Evolutionary conservation across 2,797 vertebrate species (phyloP).

Genomic region (Halcyon badia): DNA sequence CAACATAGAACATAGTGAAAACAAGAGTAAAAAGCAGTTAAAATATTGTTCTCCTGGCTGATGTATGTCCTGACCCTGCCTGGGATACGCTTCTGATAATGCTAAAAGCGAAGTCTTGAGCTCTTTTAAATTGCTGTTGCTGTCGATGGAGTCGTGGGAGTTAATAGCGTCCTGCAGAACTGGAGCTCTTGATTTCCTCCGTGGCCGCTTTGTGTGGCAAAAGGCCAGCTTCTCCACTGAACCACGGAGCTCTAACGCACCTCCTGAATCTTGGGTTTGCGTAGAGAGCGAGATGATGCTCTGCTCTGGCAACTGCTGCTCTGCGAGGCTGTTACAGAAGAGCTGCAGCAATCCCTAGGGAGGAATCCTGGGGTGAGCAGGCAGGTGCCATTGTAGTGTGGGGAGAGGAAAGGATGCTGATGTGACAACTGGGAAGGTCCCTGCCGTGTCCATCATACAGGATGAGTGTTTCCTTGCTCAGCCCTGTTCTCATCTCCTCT

Average conservation of each 20-base stretch:
- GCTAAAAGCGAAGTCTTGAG: background rate
- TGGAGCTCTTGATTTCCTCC: background rate
- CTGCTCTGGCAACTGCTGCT: background rate
- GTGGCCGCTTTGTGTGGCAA: background rate
- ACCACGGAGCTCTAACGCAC: rapidly evolving
- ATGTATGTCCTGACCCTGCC: background rate
- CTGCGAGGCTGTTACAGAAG: background rate
- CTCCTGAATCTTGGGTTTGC: background rate
- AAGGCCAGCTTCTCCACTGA: background rate
- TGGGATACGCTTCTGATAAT: background rate
- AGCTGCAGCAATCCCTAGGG: background rate
- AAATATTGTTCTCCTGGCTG: background rate
- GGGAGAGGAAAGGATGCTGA: background rate
- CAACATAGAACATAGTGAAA: background rate
- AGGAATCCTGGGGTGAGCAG: background rate
- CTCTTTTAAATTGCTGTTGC: background rate
- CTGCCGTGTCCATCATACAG: rapidly evolving
- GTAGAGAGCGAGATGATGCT: background rate
- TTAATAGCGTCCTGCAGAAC: background rate
- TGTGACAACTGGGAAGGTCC: rapidly evolving
- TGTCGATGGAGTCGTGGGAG: rapidly evolving
- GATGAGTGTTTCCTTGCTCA: rapidly evolving
- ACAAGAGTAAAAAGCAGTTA: background rate
- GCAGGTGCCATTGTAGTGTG: rapidly evolving
- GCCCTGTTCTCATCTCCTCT: too few species aligned